phyloP scores from a whole-genome alignment of 1,140 invertebrate species.

The Calycopis cecrops region DNA sequence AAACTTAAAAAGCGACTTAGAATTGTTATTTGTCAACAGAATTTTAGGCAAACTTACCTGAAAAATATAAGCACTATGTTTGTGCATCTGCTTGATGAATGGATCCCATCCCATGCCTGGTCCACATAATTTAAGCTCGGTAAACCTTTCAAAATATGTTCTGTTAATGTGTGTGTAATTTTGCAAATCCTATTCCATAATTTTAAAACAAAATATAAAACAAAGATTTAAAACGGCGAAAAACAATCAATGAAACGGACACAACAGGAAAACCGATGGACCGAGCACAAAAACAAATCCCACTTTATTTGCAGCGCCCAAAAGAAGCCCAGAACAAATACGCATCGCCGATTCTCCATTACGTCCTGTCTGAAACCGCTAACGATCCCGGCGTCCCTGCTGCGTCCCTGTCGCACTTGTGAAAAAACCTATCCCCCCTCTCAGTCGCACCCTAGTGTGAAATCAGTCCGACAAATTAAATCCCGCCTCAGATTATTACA shows the following conservation, averaged over 20 bases:
- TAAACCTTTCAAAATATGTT: too few species aligned
- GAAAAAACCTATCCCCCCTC: constrained; percentile 23
- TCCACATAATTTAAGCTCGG: too few species aligned
- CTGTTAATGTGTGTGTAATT: too few species aligned
- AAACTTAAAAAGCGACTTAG: too few species aligned
- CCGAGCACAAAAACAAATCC: constrained; percentile 37
- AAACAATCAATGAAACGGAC: background rate
- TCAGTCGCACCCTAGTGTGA: constrained; percentile 57
- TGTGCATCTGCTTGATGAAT: too few species aligned
- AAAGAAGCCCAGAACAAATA: constrained; percentile 37
- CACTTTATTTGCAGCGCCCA: constrained; percentile 38
- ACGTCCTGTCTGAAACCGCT: constrained; percentile 45
- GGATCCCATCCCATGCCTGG: too few species aligned
- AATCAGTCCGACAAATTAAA: constrained; percentile 81
- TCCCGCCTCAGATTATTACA: constrained; percentile 81
- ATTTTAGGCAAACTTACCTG: too few species aligned
- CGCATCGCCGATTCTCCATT: constrained; percentile 49
- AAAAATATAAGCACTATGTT: too few species aligned
- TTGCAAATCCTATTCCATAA: too few species aligned
- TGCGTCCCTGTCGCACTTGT: constrained; percentile 25
- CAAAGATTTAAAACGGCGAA: background rate
- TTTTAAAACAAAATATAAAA: background rate
- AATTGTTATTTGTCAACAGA: too few species aligned
- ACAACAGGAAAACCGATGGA: constrained; percentile 23
- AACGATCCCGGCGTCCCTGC: constrained; percentile 39